These are phyloP conservation scores for Sapayoa aenigma DNA, from an alignment of 2,113 vertebrate species.

Conservation along the genomic window DNA sequence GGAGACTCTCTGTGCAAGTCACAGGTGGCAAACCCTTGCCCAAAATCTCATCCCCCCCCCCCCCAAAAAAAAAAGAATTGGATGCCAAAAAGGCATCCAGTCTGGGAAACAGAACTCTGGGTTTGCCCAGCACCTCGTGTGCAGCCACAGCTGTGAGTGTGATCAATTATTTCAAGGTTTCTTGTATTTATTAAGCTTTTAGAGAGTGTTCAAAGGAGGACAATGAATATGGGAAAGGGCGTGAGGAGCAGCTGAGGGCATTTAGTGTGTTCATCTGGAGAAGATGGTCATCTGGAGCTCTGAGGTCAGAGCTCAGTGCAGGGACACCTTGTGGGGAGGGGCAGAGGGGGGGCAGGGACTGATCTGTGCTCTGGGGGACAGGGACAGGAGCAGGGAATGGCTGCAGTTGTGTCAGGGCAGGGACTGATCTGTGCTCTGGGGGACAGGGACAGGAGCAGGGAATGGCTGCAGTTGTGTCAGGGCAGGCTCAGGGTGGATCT, in stretches of 20 bases:
- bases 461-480: not conserved
- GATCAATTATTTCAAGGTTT: accelerated
- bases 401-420: not conserved
- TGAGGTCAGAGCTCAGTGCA: not conserved
- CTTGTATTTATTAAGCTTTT: not conserved
- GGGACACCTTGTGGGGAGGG: not conserved
- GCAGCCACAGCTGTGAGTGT: accelerated
- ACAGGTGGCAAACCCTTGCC: not conserved
- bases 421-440: not conserved
- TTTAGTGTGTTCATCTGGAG: too few relatives aligned
- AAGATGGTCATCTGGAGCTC: too few relatives aligned
- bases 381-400: not conserved
- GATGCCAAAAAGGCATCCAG: too few relatives aligned
- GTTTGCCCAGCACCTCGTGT: not conserved
- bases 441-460: not conserved
- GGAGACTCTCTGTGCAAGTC: not conserved
- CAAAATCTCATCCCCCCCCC: not conserved
- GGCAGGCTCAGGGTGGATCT: not conserved
- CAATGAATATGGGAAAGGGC: not conserved
- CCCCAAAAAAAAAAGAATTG: too few relatives aligned
- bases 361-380: not conserved
- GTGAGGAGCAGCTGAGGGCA: not conserved
- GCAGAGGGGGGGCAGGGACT: not conserved
- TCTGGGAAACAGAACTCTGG: not conserved
- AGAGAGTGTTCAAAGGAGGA: too few relatives aligned